These are phyloP conservation scores for Rousettus leschenaultii DNA, from an alignment of 2,113 vertebrate species.

Conservation along the genomic window DNA sequence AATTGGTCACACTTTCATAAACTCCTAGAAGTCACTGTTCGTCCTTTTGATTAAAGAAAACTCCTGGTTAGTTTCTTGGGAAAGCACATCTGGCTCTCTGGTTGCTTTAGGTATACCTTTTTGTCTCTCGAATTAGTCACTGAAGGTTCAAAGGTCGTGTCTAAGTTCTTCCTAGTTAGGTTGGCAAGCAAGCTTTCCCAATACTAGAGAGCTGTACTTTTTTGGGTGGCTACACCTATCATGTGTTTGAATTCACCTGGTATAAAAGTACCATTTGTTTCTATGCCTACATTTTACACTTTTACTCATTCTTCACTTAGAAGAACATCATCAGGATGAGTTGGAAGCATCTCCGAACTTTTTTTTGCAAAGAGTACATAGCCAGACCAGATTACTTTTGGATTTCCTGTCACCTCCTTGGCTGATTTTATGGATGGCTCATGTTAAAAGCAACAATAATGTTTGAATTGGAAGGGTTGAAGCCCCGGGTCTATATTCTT, in stretches of 20 bases:
- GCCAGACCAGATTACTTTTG: slow-evolving; percentile 80
- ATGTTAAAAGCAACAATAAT: slow-evolving; percentile 83
- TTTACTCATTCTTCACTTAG: slow-evolving; percentile 44
- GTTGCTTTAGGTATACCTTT: slow-evolving; percentile 19
- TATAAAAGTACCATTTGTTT: slow-evolving; percentile 1
- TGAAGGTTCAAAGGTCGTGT: slow-evolving; percentile 56
- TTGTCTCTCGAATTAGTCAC: slow-evolving; percentile 60
- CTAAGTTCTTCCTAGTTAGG: slow-evolving; percentile 33
- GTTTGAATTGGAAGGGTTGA: slow-evolving; percentile 81
- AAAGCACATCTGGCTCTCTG: slow-evolving; percentile 65
- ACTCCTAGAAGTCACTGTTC: slow-evolving; percentile 64
- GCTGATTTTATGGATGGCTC: slow-evolving; percentile 78
- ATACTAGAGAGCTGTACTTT: neutral
- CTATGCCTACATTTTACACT: slow-evolving; percentile 29
- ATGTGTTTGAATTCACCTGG: neutral
- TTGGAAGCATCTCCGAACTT: slow-evolving; percentile 59
- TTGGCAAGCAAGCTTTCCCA: slow-evolving; percentile 14
- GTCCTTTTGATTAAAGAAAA: slow-evolving; percentile 73
- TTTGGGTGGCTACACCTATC: slow-evolving; percentile 7
- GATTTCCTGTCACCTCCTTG: slow-evolving; percentile 82
- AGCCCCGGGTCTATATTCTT: slow-evolving; percentile 79
- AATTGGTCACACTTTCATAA: slow-evolving; percentile 78
- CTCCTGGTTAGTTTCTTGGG: slow-evolving; percentile 57
- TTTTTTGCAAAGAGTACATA: neutral
- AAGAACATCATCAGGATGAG: slow-evolving; percentile 29